These are phyloP conservation scores for Pollimyrus isidori DNA, from an alignment of 2,113 vertebrate species.

Conservation along the genomic window DNA sequence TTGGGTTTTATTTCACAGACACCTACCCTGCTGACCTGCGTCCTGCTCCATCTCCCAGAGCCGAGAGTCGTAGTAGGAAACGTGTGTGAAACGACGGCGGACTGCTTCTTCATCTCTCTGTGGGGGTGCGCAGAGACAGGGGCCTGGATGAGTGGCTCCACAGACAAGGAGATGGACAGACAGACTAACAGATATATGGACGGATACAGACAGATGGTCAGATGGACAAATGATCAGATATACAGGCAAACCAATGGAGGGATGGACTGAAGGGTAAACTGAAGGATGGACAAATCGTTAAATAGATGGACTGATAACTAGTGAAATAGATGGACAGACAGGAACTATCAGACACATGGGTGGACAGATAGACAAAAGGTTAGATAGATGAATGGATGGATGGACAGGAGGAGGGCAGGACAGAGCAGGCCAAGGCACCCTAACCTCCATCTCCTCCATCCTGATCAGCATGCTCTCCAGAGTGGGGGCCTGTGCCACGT, in stretches of 20 bases:
- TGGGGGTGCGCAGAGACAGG: neutral
- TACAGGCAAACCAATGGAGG: neutral
- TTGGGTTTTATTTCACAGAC: neutral
- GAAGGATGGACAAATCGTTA: neutral
- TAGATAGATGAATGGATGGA: neutral
- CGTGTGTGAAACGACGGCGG: slow-evolving; percentile 69
- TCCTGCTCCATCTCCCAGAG: slow-evolving; percentile 52
- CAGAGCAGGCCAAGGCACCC: slow-evolving; percentile 5
- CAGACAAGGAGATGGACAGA: neutral
- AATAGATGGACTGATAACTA: neutral
- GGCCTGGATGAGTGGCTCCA: neutral
- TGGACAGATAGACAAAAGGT: neutral
- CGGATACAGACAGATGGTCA: neutral
- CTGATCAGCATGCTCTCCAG: slow-evolving; percentile 81
- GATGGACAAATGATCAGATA: neutral
- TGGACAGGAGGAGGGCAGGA: neutral
- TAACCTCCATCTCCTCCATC: slow-evolving; percentile 95
- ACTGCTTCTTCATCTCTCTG: slow-evolving; percentile 80
- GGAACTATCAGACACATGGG: neutral
- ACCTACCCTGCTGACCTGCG: slow-evolving; percentile 51
- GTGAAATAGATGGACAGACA: neutral
- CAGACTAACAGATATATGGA: neutral
- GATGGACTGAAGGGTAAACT: neutral
- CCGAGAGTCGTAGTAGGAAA: slow-evolving; percentile 68
- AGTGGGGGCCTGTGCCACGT: slow-evolving; percentile 41